phyloP scores from a whole-genome alignment of 1,140 invertebrate genomes.

The Radopholus similis region DNA sequence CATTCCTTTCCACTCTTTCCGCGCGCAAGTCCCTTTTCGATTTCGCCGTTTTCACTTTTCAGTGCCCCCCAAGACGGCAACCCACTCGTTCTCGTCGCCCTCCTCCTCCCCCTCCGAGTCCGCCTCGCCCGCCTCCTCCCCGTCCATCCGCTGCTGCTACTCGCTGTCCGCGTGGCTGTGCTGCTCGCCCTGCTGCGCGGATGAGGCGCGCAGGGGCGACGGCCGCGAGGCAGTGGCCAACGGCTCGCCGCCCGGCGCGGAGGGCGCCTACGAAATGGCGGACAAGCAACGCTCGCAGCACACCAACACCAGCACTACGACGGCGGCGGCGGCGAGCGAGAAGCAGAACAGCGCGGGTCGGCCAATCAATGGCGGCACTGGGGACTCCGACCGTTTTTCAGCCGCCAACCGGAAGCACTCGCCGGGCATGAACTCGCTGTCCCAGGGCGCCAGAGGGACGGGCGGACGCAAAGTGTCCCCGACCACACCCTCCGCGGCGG shows the following conservation, averaged over 20 bases:
- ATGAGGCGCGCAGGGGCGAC: not conserved
- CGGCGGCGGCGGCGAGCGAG: not conserved
- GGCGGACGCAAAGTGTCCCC: constrained; percentile 1
- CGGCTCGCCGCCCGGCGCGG: not conserved
- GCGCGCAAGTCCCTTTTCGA: no score
- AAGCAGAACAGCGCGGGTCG: not conserved
- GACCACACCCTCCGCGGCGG: not conserved
- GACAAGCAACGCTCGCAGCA: no score
- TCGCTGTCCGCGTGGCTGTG: constrained; percentile 17
- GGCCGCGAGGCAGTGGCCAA: not conserved
- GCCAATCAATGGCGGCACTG: not conserved
- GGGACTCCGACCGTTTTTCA: not conserved
- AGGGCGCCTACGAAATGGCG: not conserved
- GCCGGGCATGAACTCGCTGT: constrained; percentile 8
- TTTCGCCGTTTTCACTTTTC: no score
- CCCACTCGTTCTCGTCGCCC: not conserved
- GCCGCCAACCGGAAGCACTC: constrained; percentile 2
- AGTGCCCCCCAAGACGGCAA: no score
- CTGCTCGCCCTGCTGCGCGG: constrained; percentile 5
- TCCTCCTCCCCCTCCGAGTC: not conserved
- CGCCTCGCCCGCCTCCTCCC: constrained; percentile 1
- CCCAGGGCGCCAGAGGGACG: not conserved
- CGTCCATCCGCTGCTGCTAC: not conserved
- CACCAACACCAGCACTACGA: no score
- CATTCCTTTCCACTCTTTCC: no score